These are phyloP conservation scores for Amorpha juglandis DNA, from an alignment of 2,888 invertebrate species.

Conservation along the genomic window DNA sequence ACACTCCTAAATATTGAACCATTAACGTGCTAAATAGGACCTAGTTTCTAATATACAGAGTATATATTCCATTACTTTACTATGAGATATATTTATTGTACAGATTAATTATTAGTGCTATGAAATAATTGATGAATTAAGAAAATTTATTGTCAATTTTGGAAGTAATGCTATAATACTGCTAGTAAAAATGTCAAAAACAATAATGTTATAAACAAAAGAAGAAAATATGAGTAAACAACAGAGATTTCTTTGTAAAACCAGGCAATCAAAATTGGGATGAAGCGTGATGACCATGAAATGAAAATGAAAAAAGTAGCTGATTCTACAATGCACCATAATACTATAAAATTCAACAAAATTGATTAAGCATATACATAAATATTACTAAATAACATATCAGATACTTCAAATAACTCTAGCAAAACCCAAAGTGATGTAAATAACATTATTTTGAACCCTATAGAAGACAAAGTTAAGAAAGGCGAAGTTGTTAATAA, in stretches of 20 bases:
- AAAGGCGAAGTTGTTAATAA: slow-evolving; percentile 22
- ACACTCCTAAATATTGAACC: slow-evolving; percentile 25
- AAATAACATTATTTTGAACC: not conserved
- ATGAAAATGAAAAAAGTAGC: too few species aligned
- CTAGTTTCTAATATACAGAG: not conserved
- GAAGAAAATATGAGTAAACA: too few species aligned
- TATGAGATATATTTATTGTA: not conserved
- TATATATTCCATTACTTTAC: not conserved
- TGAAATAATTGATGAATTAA: not conserved
- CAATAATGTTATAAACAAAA: too few species aligned
- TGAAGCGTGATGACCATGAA: too few species aligned
- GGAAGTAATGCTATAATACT: not conserved
- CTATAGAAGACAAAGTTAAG: slow-evolving; percentile 24
- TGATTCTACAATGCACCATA: too few species aligned
- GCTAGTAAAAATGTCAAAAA: too few species aligned
- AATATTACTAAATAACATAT: not conserved
- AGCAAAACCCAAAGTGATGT: not conserved
- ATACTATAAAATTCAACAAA: too few species aligned
- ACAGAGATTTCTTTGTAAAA: too few species aligned
- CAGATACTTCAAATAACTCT: not conserved
- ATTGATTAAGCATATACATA: too few species aligned
- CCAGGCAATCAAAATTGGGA: too few species aligned
- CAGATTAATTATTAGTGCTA: not conserved
- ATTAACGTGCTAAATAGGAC: not conserved
- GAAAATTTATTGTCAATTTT: not conserved